Evolutionary conservation across 1,140 invertebrate species (phyloP), one percentile per base, ranked within the genome.

Genomic region (Pinna nobilis): DNA sequence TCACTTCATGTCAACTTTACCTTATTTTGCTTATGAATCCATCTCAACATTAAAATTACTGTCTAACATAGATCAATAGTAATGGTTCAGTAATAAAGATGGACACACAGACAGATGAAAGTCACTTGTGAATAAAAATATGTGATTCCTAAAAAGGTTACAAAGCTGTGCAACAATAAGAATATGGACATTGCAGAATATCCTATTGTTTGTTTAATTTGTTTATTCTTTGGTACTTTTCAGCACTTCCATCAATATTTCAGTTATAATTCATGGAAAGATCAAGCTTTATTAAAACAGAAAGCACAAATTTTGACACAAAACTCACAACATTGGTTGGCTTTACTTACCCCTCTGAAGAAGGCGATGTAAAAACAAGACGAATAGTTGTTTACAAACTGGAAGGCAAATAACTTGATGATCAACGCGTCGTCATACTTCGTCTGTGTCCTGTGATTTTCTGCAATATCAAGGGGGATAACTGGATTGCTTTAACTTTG

Each of bases 311-410:
- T 59, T 0, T 3, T 59, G 30, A 44, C n/a, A n/a, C n/a, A n/a
- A n/a, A n/a, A n/a, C 15, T 51, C 20, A 51, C 20, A 51, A 30
- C 33, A 32, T 30, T 63, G 3, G 9, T 32, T 32, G 33, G 18
- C 25, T 15, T 64, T 25, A 79, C 80, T 66, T 57, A 84, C 82
- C 77, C 83, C 80, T 84, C 87, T 80, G 64, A 88, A 87, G 76
- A 89, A 89, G 5, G 88, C 88, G 30, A 88, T 88, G 70, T 89
- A 89, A 61, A 89, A 89, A 28, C 87, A 82, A 3, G 88, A 87
- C 7, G 86, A 73, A 64, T 89, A 89, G 55, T 78, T 84, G 70
- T 89, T 89, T 20, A 82, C 86, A 82, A 89, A 89, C 51, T 88
- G 86, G 79, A 89, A 89, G 15, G 86, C 86, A 74, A 89, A 89